Conservation (phyloP, 2,797 vertebrate genomes). For the Gadopsis marmoratus region DNA sequence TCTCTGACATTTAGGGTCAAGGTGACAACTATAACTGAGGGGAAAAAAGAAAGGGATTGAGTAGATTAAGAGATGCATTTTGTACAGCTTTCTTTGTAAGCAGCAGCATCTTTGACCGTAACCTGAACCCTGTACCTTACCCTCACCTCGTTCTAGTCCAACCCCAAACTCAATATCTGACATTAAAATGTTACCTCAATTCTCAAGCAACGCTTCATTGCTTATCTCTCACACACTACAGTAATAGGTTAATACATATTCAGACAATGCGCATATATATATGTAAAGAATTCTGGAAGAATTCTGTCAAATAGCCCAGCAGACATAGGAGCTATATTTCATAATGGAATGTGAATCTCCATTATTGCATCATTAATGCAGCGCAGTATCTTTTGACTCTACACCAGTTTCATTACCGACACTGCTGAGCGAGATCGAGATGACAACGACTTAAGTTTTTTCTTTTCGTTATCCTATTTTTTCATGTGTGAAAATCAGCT, state of each 20-base stretch:
- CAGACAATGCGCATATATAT: neutral
- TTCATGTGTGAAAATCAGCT: neutral
- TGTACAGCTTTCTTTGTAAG: neutral
- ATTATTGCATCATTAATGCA: neutral
- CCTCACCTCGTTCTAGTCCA: slow-evolving; percentile 28
- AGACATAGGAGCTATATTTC: neutral
- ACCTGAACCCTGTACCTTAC: slow-evolving; percentile 21
- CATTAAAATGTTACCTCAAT: slow-evolving; percentile 1
- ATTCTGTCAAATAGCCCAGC: neutral
- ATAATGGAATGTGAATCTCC: neutral
- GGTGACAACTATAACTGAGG: neutral
- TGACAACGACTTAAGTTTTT: neutral
- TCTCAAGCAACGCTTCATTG: neutral
- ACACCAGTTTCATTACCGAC: neutral
- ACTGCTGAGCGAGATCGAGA: neutral
- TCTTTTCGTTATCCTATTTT: neutral
- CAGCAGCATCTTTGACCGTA: slow-evolving; percentile 5
- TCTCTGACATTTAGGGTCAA: slow-evolving; percentile 18
- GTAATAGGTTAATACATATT: slow-evolving; percentile 1
- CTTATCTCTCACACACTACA: slow-evolving; percentile 11
- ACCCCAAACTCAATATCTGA: slow-evolving; percentile 15
- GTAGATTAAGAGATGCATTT: slow-evolving; percentile 31
- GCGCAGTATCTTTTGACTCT: neutral
- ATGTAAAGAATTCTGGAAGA: too few relatives aligned
- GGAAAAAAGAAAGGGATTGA: neutral